phyloP scores from a whole-genome alignment of 1,140 invertebrate species.

The Coelopa frigida region DNA sequence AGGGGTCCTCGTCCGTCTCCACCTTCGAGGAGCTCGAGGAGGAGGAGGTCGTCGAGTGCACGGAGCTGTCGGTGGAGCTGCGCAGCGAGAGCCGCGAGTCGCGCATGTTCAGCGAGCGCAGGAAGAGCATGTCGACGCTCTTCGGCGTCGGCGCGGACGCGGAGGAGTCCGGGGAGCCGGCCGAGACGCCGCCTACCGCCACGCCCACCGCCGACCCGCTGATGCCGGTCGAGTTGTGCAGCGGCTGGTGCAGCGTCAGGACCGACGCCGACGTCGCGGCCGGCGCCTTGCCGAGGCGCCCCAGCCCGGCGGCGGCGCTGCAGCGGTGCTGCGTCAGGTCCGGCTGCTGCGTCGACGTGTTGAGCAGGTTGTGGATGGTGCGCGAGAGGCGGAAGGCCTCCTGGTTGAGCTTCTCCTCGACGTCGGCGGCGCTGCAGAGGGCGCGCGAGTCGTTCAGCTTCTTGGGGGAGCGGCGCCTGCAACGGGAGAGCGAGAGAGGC shows the following conservation, averaged over 20 bases:
- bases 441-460: slow-evolving; percentile 19
- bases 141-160: slow-evolving; percentile 9
- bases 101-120: slow-evolving; percentile 35
- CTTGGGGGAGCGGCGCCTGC: slow-evolving; percentile 38
- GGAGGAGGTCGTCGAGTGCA: slow-evolving; percentile 43
- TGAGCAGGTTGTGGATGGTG: slow-evolving; percentile 58
- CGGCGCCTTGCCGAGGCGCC: slow-evolving; percentile 5
- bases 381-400: slow-evolving; percentile 60
- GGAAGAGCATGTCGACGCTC: slow-evolving; percentile 34
- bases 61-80: slow-evolving; percentile 42
- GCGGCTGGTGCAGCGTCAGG: slow-evolving; percentile 20
- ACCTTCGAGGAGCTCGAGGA: slow-evolving; percentile 32
- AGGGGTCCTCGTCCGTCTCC: slow-evolving; percentile 38
- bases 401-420: slow-evolving; percentile 59
- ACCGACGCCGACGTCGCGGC: slow-evolving; percentile 20
- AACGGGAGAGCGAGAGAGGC: not conserved
- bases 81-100: slow-evolving; percentile 39
- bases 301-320: slow-evolving; percentile 12
- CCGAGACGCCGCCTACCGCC: not conserved
- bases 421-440: slow-evolving; percentile 34
- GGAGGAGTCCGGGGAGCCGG: not conserved
- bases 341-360: slow-evolving; percentile 51
- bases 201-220: slow-evolving; percentile 9
- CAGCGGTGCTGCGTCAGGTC: slow-evolving; percentile 48
- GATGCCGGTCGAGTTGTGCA: slow-evolving; percentile 28